Percentiles rank a stretch among this genome's conserved stretches.
phyloP scores from a whole-genome alignment of 2,113 vertebrate genomes.

The Marmota flaviventris region DNA sequence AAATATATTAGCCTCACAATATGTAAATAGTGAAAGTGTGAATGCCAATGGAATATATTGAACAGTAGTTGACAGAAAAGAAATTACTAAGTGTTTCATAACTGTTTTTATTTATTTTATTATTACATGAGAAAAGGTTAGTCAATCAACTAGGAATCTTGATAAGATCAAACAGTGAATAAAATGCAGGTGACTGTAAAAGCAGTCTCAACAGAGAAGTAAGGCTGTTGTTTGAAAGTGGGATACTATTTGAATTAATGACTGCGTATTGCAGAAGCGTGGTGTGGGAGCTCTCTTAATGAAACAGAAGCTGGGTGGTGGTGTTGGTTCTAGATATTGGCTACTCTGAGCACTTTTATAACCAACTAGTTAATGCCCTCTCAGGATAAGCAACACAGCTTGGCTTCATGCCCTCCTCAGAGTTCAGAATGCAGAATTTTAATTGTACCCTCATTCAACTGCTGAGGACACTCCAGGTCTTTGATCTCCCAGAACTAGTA shows the following conservation, averaged over 20 bases:
- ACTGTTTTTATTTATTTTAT: not conserved
- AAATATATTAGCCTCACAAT: not conserved
- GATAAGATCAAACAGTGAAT: not conserved
- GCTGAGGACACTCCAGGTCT: not conserved
- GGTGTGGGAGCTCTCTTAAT: not conserved
- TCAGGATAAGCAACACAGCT: not conserved
- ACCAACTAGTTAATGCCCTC: not conserved
- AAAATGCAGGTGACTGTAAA: not conserved
- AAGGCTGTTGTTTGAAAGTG: not conserved
- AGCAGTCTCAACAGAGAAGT: not conserved
- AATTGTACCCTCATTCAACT: not conserved
- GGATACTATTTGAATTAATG: not conserved
- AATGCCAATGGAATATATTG: not conserved
- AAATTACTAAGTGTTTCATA: not conserved
- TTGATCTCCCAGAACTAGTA: not conserved
- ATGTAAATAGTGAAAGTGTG: not conserved
- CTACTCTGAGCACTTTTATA: not conserved
- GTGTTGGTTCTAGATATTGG: not conserved
- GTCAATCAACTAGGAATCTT: not conserved
- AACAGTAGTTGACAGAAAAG: not conserved
- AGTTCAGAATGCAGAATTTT: not conserved
- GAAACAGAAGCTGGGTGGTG: not conserved
- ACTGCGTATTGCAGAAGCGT: not conserved
- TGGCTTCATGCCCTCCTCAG: not conserved
- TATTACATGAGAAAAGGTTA: not conserved